Evolutionary conservation across 2,797 vertebrate species (phyloP).

Genomic region (Rhyacichthys aspro): DNA sequence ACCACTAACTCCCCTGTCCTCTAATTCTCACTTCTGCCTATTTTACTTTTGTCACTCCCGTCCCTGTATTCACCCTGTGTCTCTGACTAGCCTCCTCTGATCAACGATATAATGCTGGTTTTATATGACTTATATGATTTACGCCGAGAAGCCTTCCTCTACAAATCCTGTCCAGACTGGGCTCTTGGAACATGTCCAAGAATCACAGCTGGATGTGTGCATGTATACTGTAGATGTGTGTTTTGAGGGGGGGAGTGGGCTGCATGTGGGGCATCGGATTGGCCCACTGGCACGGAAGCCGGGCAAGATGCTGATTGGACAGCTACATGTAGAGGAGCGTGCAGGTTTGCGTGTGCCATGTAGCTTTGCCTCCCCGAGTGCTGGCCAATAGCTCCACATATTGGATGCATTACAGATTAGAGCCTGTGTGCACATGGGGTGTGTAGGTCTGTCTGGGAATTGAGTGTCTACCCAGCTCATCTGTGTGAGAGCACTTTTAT

Average conservation of each 20-base stretch:
- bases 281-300: conserved; percentile 55
- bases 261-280: conserved; percentile 65
- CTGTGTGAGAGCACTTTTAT: conserved; percentile 68
- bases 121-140: conserved; percentile 11
- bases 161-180: conserved; percentile 9
- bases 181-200: conserved; percentile 67
- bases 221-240: conserved; percentile 42
- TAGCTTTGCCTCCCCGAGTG: conserved; percentile 55
- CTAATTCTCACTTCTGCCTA: conserved; percentile 37
- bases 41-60: conserved; percentile 33
- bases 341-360: conserved; percentile 67
- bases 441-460: conserved; percentile 20
- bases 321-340: conserved; percentile 55
- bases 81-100: conserved; percentile 2
- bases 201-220: conserved; percentile 72
- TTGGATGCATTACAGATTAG: conserved; percentile 73
- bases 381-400: conserved; percentile 60
- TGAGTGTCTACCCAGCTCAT: conserved; percentile 64
- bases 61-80: conserved; percentile 22
- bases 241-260: conserved; percentile 37
- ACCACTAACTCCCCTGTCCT: conserved; percentile 25
- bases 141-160: conserved; percentile 33
- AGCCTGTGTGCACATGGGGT: conserved; percentile 32
- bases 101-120: conserved; percentile 15
- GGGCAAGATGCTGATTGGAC: conserved; percentile 65